A percentile compares a stretch with the other conserved stretches of the same genome.
These are phyloP conservation scores for Pararge aegeria DNA, from an alignment of 1,140 invertebrate species.

Conservation along the genomic window DNA sequence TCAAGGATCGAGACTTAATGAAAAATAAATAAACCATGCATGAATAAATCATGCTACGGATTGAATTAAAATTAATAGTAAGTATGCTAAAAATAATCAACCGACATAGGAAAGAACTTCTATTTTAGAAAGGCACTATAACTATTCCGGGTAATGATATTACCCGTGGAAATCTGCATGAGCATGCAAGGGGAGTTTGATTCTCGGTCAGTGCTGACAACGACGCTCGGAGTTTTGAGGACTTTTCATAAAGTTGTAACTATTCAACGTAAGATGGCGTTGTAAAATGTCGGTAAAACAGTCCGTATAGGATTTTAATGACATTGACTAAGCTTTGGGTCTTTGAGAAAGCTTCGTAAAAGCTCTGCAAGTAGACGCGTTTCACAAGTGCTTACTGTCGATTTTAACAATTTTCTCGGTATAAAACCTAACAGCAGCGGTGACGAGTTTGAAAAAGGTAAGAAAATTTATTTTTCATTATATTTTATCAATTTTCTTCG, in stretches of 20 bases:
- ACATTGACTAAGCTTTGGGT: conserved; percentile 32
- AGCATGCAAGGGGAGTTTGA: too few relatives aligned
- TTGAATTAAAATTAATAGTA: too few relatives aligned
- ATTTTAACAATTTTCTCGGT: conserved; percentile 21
- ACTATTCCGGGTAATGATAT: too few relatives aligned
- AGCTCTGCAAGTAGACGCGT: conserved; percentile 36
- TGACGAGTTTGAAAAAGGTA: conserved; percentile 24
- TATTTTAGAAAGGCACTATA: too few relatives aligned
- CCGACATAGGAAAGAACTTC: too few relatives aligned
- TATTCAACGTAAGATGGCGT: conserved; percentile 53
- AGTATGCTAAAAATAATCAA: too few relatives aligned
- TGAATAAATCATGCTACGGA: too few relatives aligned
- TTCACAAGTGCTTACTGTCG: conserved; percentile 25
- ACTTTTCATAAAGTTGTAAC: conserved; percentile 24
- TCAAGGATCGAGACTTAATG: too few relatives aligned
- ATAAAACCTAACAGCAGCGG: conserved; percentile 2
- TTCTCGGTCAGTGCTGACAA: too few relatives aligned
- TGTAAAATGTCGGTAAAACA: conserved; percentile 48
- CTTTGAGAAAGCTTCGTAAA: conserved; percentile 37
- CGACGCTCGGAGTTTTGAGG: too few relatives aligned
- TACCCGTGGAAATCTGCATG: too few relatives aligned
- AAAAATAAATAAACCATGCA: too few relatives aligned
- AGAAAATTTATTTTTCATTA: conserved; percentile 11
- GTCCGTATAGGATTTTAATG: conserved; percentile 40
- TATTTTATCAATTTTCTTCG: neutral